Evolutionary conservation across 2,113 vertebrate species (phyloP), one percentile per base, ranked within the genome.

Genomic region (Phyllostomus discolor): DNA sequence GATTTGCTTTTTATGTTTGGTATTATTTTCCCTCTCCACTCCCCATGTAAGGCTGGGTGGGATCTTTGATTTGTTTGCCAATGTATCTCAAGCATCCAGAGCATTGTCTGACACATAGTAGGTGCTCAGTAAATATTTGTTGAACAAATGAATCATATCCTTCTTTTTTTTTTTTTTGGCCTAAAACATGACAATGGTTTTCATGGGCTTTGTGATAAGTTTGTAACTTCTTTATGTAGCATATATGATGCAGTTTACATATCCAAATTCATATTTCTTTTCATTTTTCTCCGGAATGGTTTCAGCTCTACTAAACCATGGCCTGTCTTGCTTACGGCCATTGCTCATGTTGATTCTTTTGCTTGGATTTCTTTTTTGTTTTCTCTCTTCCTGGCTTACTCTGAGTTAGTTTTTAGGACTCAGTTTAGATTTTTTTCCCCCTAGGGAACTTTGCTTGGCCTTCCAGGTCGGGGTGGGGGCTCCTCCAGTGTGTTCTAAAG

Each of bases 1-100:
- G 75, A 50, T 89, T 95, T 87, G 33, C 73, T 75, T 83, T 78
- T 91, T 75, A 79, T 79, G 52, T 78, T 94, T 85, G 86, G 59
- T 66, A 22, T 91, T 93, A 88, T 78, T n/a, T 69, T n/a, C 22
- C n/a, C 38, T 46, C 9, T 11, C 6, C 7, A 35, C 2, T 1
- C 22, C 7, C 15, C 31, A 11, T 38, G n/a, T 72, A 66, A 85
- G 48, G 41, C 14, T 14, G 16, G 64, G 26, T 14, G 28, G 67
- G 26, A 73, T 76, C 59, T 88, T 95, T 87, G 26, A 75, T 86
- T 70, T 94, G 41, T 48, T 90, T 31, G 50, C 28, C 5, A 5
- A 50, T 64, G 73, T 81, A 78, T 75, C 31, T 4, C 48, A 81
- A 85, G 41, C 8, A 35, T 52, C 7, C 22, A 86, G 26, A 85